Evolutionary conservation across 2,113 vertebrate species (phyloP), one percentile per base, ranked within the genome.

Genomic region (Scortum barcoo): DNA sequence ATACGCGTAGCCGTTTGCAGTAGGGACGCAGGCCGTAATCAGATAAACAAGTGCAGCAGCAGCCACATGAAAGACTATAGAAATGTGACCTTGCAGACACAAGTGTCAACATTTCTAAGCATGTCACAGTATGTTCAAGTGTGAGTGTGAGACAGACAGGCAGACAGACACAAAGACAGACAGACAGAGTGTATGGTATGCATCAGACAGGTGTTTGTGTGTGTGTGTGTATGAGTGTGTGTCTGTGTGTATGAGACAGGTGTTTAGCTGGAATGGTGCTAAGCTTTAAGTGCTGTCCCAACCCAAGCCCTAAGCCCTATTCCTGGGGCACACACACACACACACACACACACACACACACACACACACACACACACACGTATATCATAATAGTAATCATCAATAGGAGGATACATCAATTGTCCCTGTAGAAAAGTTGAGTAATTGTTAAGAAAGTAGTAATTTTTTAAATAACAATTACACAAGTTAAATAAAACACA

Each of bases 221-320:
- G 28, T 62, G 73, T 26, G 76, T 46, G 71, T 63, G 26, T 38
- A 46, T 28, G 33, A 19, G 53, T 80, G 66, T 75, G 63, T 67
- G 50, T 80, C 57, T 78, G 78, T 79, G 74, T 77, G 75, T 83
- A 69, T 88, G 84, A 56, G 80, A 94, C 91, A 95, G 92, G 92
- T 94, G 91, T 90, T 91, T 89, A 66, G 57, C 42, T 86, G 86
- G 90, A 93, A 93, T 92, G 90, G 93, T 90, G 92, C 76, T 92
- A 93, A 94, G 90, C 91, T 92, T 80, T 84, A 90, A 91, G 90
- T 90, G 83, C 84, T 87, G 88, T 92, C 88, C 88, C 83, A 89
- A 86, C 78, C 76, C 84, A 86, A 90, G 68, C 90, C 89, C 88
- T 93, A 86, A 90, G 68, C 90, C 89, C 88, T 93, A 90, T 93